Conservation (phyloP, 2,113 vertebrate species). For the Actenoides lindsayi region DNA sequence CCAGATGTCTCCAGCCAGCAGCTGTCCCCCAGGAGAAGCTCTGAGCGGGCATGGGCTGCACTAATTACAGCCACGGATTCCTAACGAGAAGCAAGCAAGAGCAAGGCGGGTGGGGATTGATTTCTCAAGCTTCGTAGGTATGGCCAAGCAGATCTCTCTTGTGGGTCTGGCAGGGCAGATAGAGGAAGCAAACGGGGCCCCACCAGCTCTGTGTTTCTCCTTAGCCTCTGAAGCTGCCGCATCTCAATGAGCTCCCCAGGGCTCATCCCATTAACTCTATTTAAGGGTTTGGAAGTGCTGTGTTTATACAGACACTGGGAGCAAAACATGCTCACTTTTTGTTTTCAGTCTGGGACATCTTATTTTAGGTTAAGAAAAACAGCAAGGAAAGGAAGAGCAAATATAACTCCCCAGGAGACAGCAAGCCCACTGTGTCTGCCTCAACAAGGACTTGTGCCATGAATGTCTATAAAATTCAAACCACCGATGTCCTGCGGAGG, state of each 20-base stretch:
- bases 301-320: conserved; percentile 41
- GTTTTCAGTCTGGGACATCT: neutral
- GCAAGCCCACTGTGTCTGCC: neutral
- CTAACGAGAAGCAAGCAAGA: neutral
- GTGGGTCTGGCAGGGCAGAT: neutral
- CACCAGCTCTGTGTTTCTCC: neutral
- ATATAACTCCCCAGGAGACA: conserved; percentile 38
- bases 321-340: neutral
- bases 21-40: conserved; percentile 2
- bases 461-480: neutral
- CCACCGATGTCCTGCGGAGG: accelerated
- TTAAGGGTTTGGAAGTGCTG: neutral
- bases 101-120: neutral
- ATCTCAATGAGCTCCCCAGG: neutral
- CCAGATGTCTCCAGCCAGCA: conserved; percentile 3
- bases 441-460: neutral
- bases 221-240: neutral
- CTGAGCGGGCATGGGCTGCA: neutral
- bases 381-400: conserved; percentile 13
- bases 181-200: neutral
- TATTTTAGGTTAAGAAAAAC: conserved; percentile 53
- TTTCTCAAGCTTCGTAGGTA: neutral
- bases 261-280: conserved; percentile 12
- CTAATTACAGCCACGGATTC: conserved; percentile 1
- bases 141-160: neutral